Evolutionary conservation across 2,797 vertebrate species (phyloP).

Genomic region (Manis javanica): DNA sequence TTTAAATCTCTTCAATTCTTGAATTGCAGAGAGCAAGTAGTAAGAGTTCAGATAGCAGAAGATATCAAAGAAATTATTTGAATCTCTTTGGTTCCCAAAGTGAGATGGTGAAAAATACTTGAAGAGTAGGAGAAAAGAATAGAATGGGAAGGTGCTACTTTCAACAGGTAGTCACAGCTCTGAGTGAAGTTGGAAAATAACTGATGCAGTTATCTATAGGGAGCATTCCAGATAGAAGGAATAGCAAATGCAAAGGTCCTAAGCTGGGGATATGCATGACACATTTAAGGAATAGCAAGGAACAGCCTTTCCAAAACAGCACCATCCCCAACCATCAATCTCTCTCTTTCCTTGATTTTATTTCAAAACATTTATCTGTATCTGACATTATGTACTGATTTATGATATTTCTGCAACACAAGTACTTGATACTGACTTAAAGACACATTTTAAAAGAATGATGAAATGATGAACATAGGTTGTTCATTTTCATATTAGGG

Average conservation of each 20-base stretch:
- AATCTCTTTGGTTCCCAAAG: not conserved
- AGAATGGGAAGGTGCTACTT: not conserved
- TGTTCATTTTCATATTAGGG: conserved; percentile 34
- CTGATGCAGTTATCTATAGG: not conserved
- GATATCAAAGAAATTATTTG: not conserved
- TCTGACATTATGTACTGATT: conserved; percentile 22
- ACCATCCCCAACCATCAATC: not conserved
- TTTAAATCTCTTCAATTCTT: not conserved
- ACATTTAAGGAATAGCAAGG: not conserved
- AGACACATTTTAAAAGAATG: conserved; percentile 51
- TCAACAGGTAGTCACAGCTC: not conserved
- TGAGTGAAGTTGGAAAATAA: not conserved
- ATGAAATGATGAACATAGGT: conserved; percentile 42
- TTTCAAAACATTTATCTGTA: conserved; percentile 11
- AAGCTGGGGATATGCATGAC: not conserved
- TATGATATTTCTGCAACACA: conserved; percentile 46
- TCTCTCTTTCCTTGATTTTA: not conserved
- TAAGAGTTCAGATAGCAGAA: not conserved
- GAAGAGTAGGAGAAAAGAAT: not conserved
- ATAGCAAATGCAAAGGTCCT: not conserved
- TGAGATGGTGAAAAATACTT: not conserved
- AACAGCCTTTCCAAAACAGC: not conserved
- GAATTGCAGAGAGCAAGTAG: not conserved
- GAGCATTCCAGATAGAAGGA: not conserved
- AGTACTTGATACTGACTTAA: not conserved